A percentile compares a stretch with the other conserved stretches of the same genome.
These are phyloP conservation scores for Aphrocallistes beatrix DNA, from an alignment of 37 sponge, comb jelly and placozoan species.

Conservation along the genomic window DNA sequence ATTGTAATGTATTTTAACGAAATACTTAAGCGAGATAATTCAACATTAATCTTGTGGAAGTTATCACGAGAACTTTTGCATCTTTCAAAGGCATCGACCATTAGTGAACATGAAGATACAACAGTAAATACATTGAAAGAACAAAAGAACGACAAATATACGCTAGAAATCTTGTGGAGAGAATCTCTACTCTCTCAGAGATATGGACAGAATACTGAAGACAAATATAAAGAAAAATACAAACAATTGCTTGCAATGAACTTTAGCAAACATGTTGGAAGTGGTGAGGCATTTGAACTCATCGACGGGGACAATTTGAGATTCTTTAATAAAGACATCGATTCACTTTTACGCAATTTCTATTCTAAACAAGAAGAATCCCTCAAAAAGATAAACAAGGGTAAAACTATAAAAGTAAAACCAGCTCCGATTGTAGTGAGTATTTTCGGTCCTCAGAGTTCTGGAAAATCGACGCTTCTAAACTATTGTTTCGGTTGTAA, in stretches of 20 bases:
- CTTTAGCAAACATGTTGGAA: background rate
- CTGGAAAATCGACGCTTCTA: background rate
- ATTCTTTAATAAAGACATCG: background rate
- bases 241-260: background rate
- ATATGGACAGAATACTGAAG: too few species aligned
- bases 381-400: too few species aligned
- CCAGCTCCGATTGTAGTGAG: background rate
- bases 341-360: background rate
- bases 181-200: background rate
- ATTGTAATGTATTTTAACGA: background rate
- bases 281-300: background rate
- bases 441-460: background rate
- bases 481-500: background rate
- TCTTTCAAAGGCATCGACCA: background rate
- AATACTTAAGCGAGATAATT: background rate
- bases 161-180: background rate
- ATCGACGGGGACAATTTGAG: slow-evolving; percentile 13
- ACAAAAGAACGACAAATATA: too few species aligned
- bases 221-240: background rate
- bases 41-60: background rate
- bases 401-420: background rate
- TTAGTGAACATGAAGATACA: background rate
- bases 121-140: too few species aligned
- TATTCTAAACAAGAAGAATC: too few species aligned
- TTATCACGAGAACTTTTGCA: background rate